Evolutionary conservation across 2,113 vertebrate genomes (phyloP), one percentile per base, ranked within the genome.

Genomic region (Grus americana): DNA sequence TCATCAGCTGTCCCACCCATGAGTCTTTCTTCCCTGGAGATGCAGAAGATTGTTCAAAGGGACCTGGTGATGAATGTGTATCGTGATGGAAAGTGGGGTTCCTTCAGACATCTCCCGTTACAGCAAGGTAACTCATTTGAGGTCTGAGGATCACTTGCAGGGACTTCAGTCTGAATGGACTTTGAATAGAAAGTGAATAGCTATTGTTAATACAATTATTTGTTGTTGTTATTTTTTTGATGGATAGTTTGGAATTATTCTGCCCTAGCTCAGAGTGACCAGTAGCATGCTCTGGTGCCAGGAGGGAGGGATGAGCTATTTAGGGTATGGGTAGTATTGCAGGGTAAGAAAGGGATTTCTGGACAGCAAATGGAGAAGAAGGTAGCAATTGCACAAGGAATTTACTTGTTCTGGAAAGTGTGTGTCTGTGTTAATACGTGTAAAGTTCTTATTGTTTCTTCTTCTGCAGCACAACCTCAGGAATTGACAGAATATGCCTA

Each of bases 1-100:
- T 87, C 97, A 0, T 98, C 98, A 19, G 42, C 34, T 14, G n/a
- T 92, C 15, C 99, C 98, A 6, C 79, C 93, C 22, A 95, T 97
- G 1, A 95, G 91, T 89, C 97, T 95, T 0, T 84, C 96, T 47
- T 97, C 98, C 5, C 59, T 93, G 32, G 98, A 98, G 79, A 98
- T 99, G 96, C 97, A 98, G 87, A 55, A 94, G 5, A 97, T 98
- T 36, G 80, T 99, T 30, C 93, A 96, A 55, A 94, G 75, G 3
- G 98, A 99, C 83, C 97, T 99, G 68, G 98, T 98, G 32, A 99
- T 99, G 98, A 99, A 99, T 2, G 98, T 99, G 34, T 98, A 98
- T 95, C 98, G 99, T 17, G 99, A 99, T 7, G 99, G 99, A 4
- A 95, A 87, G 50, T 99, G 99, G 99, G 99, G 99, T 1, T 83